Evolutionary conservation across 2,797 vertebrate genomes (phyloP), one percentile per base, ranked within the genome.

Genomic region (Trematomus bernacchii): DNA sequence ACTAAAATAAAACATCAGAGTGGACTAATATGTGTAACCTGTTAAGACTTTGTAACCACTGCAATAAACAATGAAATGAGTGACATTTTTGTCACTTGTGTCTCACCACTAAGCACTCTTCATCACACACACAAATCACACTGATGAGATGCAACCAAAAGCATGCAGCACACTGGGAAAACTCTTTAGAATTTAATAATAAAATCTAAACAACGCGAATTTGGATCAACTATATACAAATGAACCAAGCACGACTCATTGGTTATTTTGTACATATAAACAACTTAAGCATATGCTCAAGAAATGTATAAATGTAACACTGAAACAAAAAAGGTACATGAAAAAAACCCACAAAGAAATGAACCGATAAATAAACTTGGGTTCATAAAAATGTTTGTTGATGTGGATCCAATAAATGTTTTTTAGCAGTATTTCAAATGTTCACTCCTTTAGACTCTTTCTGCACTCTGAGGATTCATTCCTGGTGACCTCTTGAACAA

Each of bases 201-300:
- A 75, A 80, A 78, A 77, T 60, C 21, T 76, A 57, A 84, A 23
- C n/a, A 79, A n/a, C 66, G 42, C n/a, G 82, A 66, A 65, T 57
- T 23, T 50, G 19, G 15, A 59, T 82, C 50, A 80, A 23, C 89
- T 79, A 87, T 86, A 89, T 87, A 86, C 81, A 89, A 86, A 80
- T 21, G 42, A 84, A 77, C 59, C 71, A 89, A 77, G 23, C 23
- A 76, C 75, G 58, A 80, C 59, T 46, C 51, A 79, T 7, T 71
- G 51, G 71, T 74, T 84, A 65, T 85, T 91, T 85, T 91, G 85
- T 92, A 93, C 88, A 94, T 85, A 88, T 86, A 71, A 81, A 87
- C 79, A 90, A 78, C 57, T 67, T 64, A 65, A 77, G 63, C 37
- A 63, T 75, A 58, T 51, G 30, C 54, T 80, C 66, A 76, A 69